phyloP scores from a whole-genome alignment of 2,888 invertebrate genomes.

The Rhopalosiphum nymphaeae region DNA sequence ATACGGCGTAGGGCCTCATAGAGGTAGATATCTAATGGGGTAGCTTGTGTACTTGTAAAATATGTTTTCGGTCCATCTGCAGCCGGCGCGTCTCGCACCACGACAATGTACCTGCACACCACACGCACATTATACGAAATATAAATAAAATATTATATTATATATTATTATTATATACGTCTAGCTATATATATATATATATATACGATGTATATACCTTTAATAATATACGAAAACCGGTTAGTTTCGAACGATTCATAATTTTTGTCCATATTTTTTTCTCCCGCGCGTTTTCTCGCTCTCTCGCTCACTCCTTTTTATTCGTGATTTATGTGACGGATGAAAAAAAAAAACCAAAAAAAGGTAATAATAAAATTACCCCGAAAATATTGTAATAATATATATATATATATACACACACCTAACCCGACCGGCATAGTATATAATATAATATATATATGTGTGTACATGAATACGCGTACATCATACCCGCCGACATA shows the following conservation, averaged over 20 bases:
- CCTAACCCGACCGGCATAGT: neutral
- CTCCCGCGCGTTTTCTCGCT: neutral
- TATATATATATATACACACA: neutral
- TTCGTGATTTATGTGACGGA: constrained; percentile 65
- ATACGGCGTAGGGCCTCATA: too few species aligned
- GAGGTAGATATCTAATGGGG: too few species aligned
- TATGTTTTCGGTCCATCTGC: too few species aligned
- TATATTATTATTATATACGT: neutral
- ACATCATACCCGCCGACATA: constrained; percentile 3
- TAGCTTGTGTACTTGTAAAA: too few species aligned
- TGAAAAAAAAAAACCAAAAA: constrained; percentile 41
- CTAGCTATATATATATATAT: neutral
- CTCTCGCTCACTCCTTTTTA: neutral
- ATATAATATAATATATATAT: constrained; percentile 8
- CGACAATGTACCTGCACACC: neutral
- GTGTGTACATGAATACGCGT: neutral
- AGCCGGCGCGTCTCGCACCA: too few species aligned
- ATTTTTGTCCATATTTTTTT: constrained; percentile 40
- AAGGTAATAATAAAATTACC: constrained; percentile 62
- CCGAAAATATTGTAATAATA: constrained; percentile 31
- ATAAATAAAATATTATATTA: neutral
- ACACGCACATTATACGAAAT: neutral
- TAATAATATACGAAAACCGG: constrained; percentile 48
- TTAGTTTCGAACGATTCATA: constrained; percentile 56
- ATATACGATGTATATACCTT: neutral